Evolutionary conservation across 2,888 invertebrate species (phyloP).

Genomic region (Leuctra nigra): DNA sequence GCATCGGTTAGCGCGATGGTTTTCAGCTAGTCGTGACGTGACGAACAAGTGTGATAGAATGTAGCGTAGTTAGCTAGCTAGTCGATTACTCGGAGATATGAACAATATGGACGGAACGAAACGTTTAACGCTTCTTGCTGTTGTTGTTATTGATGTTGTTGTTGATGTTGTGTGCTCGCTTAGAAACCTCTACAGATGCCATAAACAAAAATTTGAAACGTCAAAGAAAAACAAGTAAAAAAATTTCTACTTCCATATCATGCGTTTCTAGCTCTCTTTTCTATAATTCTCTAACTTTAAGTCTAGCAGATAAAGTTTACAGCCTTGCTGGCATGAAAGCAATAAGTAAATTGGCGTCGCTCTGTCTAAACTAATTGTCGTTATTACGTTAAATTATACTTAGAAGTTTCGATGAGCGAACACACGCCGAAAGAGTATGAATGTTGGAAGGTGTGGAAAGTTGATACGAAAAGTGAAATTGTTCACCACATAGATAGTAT

Average conservation of each 20-base stretch:
- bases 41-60: constrained; percentile 12
- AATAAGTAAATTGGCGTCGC: constrained; percentile 21
- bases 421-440: constrained; percentile 9
- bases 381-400: background rate
- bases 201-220: constrained; percentile 16
- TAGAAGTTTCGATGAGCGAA: background rate
- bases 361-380: background rate
- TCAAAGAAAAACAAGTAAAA: constrained; percentile 15
- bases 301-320: constrained; percentile 16
- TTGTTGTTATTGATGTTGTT: constrained; percentile 22
- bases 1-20: background rate
- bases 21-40: background rate
- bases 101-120: constrained; percentile 23
- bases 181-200: constrained; percentile 22
- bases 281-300: constrained; percentile 20
- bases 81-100: constrained; percentile 5
- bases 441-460: background rate
- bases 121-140: constrained; percentile 24
- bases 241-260: constrained; percentile 27
- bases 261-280: constrained; percentile 21
- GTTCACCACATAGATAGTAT: too few species aligned
- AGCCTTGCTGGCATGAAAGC: constrained; percentile 26
- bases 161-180: constrained; percentile 25
- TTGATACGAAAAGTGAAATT: background rate
- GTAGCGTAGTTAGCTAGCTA: constrained; percentile 5